Base-by-base conservation (phyloP, 2,888 invertebrate species). In the Eupithecia subumbrata region DNA sequence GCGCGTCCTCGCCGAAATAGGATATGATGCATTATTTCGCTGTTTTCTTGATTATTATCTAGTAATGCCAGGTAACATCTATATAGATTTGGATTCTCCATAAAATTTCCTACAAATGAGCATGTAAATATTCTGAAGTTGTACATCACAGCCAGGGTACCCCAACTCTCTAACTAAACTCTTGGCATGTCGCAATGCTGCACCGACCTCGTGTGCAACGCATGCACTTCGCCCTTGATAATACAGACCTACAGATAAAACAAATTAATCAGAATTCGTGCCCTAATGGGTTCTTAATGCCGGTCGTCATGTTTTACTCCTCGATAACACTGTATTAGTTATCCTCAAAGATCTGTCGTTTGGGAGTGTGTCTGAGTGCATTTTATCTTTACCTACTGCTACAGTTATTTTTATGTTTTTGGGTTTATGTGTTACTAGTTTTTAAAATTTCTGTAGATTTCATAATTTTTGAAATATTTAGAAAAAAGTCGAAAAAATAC, bases 201-300 rank as follows among this genome's bases (percentile, higher is more conserved):
- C 43, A n/a, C 34, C n/a, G n/a, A 5, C 34, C 11, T 22, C 74
- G 71, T 45, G 56, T 69, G 64, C 70, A 70, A 72, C 71, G 1
- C 63, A 16, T 78, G 60, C 73, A 79, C 73, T 79, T 74, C 37
- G 64, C 73, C 60, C 73, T 78, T 86, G 89, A 90, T 90, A 89
- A 88, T 79, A 78, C 83, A 81, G 82, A 78, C 82, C 78, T 76
- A 71, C 76, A 84, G 88, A 89, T 89, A 89, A 89, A 84, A 84
- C 83, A 76, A 78, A 90, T 90, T 90, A 90, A 90, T 90, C 90
- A 87, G 88, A 83, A 82, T 83, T 82, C 78, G 81, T 82, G 81
- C 71, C 80, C 78, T 91, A 91, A 91, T 91, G 91, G 91, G 88
- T 86, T 88, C 88, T 88, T 89, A 91, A 90, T 90, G 89, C 84